Conservation (phyloP, 2,888 invertebrate genomes). For the Herminia tarsipennalis region DNA sequence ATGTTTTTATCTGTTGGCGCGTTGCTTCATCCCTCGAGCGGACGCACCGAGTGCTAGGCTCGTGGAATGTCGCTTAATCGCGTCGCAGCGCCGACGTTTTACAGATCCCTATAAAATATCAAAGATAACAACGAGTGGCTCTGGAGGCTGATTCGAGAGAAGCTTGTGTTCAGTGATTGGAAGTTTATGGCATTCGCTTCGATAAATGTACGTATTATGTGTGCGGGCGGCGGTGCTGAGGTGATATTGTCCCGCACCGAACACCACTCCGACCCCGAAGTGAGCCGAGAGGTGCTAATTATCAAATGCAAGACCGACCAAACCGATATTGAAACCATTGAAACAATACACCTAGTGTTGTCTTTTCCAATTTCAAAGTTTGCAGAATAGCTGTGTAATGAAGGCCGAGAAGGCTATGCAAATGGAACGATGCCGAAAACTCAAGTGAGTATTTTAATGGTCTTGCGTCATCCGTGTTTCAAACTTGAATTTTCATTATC, state of each 20-base stretch:
- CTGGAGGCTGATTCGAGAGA: slow-evolving; percentile 69
- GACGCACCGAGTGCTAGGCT: slow-evolving; percentile 53
- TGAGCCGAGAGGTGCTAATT: slow-evolving; percentile 79
- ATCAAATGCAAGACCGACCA: slow-evolving; percentile 81
- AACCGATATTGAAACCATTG: slow-evolving; percentile 83
- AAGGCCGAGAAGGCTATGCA: slow-evolving; percentile 81
- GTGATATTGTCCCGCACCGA: slow-evolving; percentile 60
- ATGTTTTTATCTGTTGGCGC: slow-evolving; percentile 68
- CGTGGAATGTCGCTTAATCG: slow-evolving; percentile 80
- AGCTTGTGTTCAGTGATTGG: slow-evolving; percentile 72
- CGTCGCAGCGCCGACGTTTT: slow-evolving; percentile 81
- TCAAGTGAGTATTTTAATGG: slow-evolving; percentile 82
- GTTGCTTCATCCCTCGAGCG: slow-evolving; percentile 53
- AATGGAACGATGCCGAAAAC: slow-evolving; percentile 83
- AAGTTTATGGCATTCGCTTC: slow-evolving; percentile 77
- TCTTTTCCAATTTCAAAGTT: slow-evolving; percentile 83
- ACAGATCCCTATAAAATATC: slow-evolving; percentile 84
- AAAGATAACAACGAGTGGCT: slow-evolving; percentile 82
- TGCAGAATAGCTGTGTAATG: slow-evolving; percentile 83
- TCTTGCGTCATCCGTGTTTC: slow-evolving; percentile 83
- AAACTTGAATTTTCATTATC: slow-evolving; percentile 86
- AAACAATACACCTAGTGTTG: slow-evolving; percentile 82
- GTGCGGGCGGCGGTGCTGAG: slow-evolving; percentile 55
- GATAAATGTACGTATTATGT: slow-evolving; percentile 76
- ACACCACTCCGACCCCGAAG: slow-evolving; percentile 43